Percentiles rank a stretch among this genome's conserved stretches.
Conservation (phyloP, 2,113 vertebrate genomes). For the Pterocles burchelli region DNA sequence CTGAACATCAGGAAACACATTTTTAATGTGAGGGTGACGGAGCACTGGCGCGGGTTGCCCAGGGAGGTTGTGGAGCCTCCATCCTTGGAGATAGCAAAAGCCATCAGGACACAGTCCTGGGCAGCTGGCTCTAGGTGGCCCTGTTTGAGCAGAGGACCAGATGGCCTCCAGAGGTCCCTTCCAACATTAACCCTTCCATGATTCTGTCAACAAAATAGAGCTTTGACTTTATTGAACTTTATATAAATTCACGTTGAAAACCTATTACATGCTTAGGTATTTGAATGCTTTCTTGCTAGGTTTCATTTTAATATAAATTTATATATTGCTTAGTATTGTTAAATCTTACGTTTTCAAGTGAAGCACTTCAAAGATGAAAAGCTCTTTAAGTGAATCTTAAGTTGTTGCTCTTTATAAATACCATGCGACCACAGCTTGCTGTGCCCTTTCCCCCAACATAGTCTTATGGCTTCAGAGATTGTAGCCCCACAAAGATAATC, state of each 20-base stretch:
- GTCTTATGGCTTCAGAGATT: constrained; percentile 48
- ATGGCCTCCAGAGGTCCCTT: background rate
- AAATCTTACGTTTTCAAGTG: background rate
- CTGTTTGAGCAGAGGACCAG: background rate
- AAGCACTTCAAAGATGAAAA: background rate
- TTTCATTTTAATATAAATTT: background rate
- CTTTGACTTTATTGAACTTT: background rate
- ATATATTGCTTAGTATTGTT: background rate
- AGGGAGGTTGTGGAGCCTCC: background rate
- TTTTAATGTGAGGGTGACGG: background rate
- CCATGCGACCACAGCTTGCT: background rate
- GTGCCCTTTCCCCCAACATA: constrained; percentile 38
- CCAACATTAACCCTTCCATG: background rate
- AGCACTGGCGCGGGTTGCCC: background rate
- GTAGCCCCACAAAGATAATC: constrained; percentile 53
- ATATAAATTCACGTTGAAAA: background rate
- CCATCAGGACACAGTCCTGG: no score
- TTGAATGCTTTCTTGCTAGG: background rate
- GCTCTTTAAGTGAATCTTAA: background rate
- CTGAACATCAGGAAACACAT: background rate
- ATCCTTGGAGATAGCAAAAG: background rate
- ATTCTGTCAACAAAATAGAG: background rate
- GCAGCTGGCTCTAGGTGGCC: no score
- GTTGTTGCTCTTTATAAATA: constrained; percentile 12
- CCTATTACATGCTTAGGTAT: background rate